Percentiles rank a stretch among this genome's conserved stretches.
These are phyloP conservation scores for Lucifuga dentata DNA, from an alignment of 2,113 vertebrate genomes.

Conservation along the genomic window DNA sequence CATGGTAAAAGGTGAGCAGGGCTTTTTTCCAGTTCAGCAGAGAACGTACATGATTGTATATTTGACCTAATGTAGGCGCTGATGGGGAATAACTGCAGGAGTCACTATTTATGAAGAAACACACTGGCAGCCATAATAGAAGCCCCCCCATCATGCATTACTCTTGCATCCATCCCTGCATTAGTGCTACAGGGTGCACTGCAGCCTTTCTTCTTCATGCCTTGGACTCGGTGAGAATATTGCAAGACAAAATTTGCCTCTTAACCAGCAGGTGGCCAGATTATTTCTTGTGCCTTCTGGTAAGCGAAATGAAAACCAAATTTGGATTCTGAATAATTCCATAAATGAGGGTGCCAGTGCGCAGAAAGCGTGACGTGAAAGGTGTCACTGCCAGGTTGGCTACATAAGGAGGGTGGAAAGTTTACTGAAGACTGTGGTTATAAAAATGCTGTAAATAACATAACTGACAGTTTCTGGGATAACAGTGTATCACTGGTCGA, in stretches of 20 bases:
- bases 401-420: constrained; percentile 1
- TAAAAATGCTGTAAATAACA: not conserved
- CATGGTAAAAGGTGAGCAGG: constrained; percentile 27
- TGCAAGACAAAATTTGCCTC: constrained; percentile 27
- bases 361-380: constrained; percentile 49
- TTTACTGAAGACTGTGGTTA: not conserved
- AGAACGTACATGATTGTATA: constrained; percentile 51
- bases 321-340: constrained; percentile 53
- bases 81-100: constrained; percentile 56
- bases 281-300: constrained; percentile 32
- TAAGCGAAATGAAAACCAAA: constrained; percentile 21
- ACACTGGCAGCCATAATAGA: constrained; percentile 38
- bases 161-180: constrained; percentile 32
- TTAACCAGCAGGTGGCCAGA: not conserved
- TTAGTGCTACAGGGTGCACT: constrained; percentile 24
- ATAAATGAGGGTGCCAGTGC: constrained; percentile 48
- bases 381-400: constrained; percentile 35
- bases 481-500: not conserved
- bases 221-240: constrained; percentile 21
- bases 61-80: constrained; percentile 47
- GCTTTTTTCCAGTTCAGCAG: constrained; percentile 42
- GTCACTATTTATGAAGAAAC: constrained; percentile 47
- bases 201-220: constrained; percentile 10
- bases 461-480: constrained; percentile 8
- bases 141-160: constrained; percentile 45